Conservation (phyloP, 2,797 vertebrate genomes). For the Rhodeus uyekii region DNA sequence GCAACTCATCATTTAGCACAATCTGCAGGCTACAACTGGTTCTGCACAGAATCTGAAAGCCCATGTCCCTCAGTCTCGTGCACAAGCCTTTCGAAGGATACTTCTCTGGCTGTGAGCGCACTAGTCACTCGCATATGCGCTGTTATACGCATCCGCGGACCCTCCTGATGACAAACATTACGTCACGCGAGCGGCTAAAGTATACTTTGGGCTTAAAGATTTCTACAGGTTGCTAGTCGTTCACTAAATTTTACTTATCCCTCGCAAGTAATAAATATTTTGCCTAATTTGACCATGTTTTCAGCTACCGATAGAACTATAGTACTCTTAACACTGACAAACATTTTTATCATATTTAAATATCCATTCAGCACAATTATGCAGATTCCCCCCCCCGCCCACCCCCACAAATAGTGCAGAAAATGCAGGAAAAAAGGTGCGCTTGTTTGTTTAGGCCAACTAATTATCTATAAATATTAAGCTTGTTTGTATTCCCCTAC, state of each 20-base stretch:
- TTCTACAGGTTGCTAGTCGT: neutral
- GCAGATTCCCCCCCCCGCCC: neutral
- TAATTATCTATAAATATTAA: neutral
- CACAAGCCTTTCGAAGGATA: neutral
- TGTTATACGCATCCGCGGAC: neutral
- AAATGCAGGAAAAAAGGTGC: conserved; percentile 2
- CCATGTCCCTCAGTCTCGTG: neutral
- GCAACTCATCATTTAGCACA: neutral
- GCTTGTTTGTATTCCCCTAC: neutral
- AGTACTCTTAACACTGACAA: neutral
- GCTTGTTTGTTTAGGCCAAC: neutral
- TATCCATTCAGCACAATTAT: neutral
- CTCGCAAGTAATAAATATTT: neutral
- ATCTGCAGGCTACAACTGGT: neutral
- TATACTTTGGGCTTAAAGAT: neutral
- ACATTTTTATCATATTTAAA: neutral
- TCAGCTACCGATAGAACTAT: neutral
- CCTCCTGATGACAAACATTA: neutral
- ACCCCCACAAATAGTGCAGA: neutral
- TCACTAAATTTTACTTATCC: neutral
- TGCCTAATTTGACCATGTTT: neutral
- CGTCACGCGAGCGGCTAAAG: neutral
- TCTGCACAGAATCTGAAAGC: neutral
- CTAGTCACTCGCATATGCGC: neutral
- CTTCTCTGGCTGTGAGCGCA: neutral